Percentiles rank a stretch among this genome's conserved stretches.
Evolutionary conservation across 2,113 vertebrate genomes (phyloP).

Genomic region (Uria lomvia): DNA sequence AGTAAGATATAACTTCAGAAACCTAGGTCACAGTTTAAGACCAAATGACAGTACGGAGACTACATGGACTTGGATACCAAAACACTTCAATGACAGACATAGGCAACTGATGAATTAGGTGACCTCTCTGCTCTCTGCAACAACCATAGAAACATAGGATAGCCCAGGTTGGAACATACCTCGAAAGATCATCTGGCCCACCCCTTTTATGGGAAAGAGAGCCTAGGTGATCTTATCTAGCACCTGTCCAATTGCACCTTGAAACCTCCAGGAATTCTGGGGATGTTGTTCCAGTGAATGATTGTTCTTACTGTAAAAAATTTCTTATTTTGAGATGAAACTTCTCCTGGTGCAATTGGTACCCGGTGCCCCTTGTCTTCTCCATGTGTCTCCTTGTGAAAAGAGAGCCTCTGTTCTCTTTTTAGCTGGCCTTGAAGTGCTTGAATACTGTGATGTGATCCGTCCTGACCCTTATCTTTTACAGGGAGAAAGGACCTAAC

Average conservation of each 20-base stretch:
- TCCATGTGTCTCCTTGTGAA: not conserved
- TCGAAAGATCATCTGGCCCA: not conserved
- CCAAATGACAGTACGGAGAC: not conserved
- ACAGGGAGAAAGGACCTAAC: not conserved
- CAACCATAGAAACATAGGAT: not conserved
- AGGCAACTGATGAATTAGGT: not conserved
- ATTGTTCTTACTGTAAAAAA: not conserved
- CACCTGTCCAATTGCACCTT: not conserved
- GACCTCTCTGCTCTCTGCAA: not conserved
- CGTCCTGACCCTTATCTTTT: not conserved
- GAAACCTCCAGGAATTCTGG: not conserved
- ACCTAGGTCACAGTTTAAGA: not conserved
- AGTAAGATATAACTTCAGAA: not conserved
- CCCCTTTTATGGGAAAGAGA: not conserved
- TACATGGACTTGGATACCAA: not conserved
- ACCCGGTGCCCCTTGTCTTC: not conserved
- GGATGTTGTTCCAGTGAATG: not conserved
- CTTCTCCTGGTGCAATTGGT: not conserved
- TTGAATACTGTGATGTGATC: not conserved
- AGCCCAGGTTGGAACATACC: not conserved
- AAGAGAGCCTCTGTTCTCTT: not conserved
- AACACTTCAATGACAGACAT: not conserved
- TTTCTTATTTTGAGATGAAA: not conserved
- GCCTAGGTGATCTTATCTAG: not conserved
- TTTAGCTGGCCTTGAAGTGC: not conserved